Evolutionary conservation across 1,140 invertebrate species (phyloP).

Genomic region (Pseudomyrmex flavicornis): DNA sequence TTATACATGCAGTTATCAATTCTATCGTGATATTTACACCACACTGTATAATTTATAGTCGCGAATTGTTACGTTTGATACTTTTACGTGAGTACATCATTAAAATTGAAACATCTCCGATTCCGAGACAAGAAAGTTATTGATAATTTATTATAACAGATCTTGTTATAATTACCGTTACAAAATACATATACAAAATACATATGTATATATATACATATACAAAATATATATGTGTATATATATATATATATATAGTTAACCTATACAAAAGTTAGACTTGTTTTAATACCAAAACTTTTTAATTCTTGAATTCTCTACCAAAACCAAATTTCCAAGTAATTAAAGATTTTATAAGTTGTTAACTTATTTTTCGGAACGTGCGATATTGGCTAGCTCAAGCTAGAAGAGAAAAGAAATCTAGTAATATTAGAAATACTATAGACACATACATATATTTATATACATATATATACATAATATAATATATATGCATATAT

Average conservation of each 20-base stretch:
- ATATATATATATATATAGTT: neutral
- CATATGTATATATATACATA: neutral
- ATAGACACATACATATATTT: neutral
- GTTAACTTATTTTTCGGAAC: conserved; percentile 20
- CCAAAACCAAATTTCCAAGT: conserved; percentile 20
- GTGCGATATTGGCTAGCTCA: conserved; percentile 14
- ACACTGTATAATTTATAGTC: conserved; percentile 69
- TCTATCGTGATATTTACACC: conserved; percentile 63
- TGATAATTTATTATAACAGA: neutral
- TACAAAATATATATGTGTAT: neutral
- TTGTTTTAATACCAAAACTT: conserved; percentile 9
- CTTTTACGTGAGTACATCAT: neutral
- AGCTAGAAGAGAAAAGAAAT: conserved; percentile 7
- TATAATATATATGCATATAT: no score
- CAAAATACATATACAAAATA: neutral
- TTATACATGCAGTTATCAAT: conserved; percentile 74
- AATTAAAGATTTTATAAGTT: conserved; percentile 19
- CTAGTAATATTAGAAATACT: conserved; percentile 46
- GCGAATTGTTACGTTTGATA: conserved; percentile 34
- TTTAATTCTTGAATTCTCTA: neutral
- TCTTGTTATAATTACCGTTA: neutral
- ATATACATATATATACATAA: neutral
- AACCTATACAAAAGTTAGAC: conserved; percentile 1
- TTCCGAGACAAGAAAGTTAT: conserved; percentile 6
- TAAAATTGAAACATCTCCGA: neutral